Evolutionary conservation across 2,113 vertebrate species (phyloP), one percentile per base, ranked within the genome.

Genomic region (Cairina moschata): DNA sequence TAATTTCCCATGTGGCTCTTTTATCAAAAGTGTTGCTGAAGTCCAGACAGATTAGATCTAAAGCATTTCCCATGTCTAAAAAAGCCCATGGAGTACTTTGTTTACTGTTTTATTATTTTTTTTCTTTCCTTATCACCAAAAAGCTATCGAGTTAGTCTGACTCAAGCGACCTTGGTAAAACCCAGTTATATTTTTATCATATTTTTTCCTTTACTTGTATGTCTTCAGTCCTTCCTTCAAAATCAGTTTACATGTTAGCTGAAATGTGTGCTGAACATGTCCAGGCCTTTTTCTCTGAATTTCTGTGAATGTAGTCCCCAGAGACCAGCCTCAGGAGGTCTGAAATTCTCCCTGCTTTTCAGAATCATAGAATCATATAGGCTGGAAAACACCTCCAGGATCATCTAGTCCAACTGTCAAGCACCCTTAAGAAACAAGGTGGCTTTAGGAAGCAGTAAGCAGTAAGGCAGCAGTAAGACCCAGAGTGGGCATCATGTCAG

Each of bases 31-130:
- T 92, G 86, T 73, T 96, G 93, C 91, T 86, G 83, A 95, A 95
- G 95, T 91, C 95, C 95, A 94, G 95, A 97, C 87, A 95, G 95
- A 97, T 97, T 93, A 96, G 93, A 97, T 95, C 95, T 96, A 96
- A 96, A 96, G 82, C 82, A 96, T 96, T 97, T 97, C 94, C 94
- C 72, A 74, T 93, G 91, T 91, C 91, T 93, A 96, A 95, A 96
- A 97, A 96, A 91, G 48, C 44, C 81, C 50, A 86, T 16, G 22
- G 44, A 95, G 23, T 84, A 84, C 44, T 92, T 91, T 95, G 89
- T 92, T 95, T 95, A 73, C 28, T 63, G 15, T 46, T 82, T 34
- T 68, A 1, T 29, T 22, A 1, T 54, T 34, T 63, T 55, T 77
- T 74, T 77, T 73, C 1, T 50, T 75, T 66, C 13, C 34, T 94